Evolutionary conservation across 2,888 invertebrate species (phyloP), one percentile per base, ranked within the genome.

Genomic region (Choristoneura rosaceana): DNA sequence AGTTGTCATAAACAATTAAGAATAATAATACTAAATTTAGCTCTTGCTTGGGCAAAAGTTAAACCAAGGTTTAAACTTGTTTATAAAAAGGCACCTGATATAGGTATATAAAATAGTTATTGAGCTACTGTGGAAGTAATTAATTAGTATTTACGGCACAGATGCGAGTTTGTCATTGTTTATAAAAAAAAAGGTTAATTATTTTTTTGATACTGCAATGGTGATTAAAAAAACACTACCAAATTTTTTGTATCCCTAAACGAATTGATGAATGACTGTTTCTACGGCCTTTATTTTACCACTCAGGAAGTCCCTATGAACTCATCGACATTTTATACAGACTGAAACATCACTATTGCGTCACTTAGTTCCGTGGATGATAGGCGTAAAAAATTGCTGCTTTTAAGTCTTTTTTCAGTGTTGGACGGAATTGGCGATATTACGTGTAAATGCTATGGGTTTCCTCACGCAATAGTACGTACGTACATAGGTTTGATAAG

Each of bases 221-320:
- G 25, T 25, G 25, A 25, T 25, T 25, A 25, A 25, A 2, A 25
- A 25, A 25, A 25, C 25, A 25, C 25, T 25, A 25, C 25, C 25
- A 1, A 25, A 25, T 25, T 25, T 25, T 25, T 8, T 15, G 50
- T 50, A 50, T 50, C 50, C n/a, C 4, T n/a, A 50, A 15, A 17
- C 17, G 3, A 55, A 10, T 25, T 55, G 25, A 38, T 59, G n/a
- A 25, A 25, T 59, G n/a, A 8, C 59, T 34, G n/a, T 52, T 15
- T 17, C 34, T 1, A 43, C 43, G 3, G 43, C 34, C 17, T 43
- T 62, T 2, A 43, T 41, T 10, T 45, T 41, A 34, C 15, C 0
- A 25, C 25, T 14, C 67, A 67, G 67, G 60, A 60, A 59, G 59
- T 60, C 47, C 67, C 47, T 34, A 47, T 68, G 47, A 68, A 60